phyloP scores from a whole-genome alignment of 2,888 invertebrate genomes.

The Dryocosmus kuriphilus region DNA sequence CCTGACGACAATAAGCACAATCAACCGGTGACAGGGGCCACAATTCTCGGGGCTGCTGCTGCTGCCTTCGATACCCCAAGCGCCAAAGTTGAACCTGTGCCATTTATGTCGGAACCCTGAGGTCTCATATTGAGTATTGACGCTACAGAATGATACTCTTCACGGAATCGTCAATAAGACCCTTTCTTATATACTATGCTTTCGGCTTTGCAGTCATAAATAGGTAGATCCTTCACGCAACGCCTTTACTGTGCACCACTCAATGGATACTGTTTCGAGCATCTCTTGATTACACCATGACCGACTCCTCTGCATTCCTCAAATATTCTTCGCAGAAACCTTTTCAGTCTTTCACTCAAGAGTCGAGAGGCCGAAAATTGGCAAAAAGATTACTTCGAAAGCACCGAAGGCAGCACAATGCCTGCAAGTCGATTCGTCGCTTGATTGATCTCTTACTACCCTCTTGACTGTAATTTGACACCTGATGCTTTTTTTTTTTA shows the following conservation, averaged over 20 bases:
- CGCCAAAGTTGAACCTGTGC: conserved; percentile 46
- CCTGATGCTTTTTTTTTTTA: not conserved
- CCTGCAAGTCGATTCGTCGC: conserved; percentile 6
- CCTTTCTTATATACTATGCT: conserved; percentile 47
- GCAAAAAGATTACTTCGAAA: conserved; percentile 23
- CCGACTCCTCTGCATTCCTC: conserved; percentile 20
- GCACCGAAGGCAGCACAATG: conserved; percentile 19
- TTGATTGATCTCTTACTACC: conserved; percentile 9
- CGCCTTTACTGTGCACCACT: conserved; percentile 36
- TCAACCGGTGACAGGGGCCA: conserved; percentile 69
- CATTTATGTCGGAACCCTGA: conserved; percentile 43
- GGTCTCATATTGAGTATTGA: conserved; percentile 30
- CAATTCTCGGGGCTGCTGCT: conserved; percentile 63
- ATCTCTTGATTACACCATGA: conserved; percentile 29
- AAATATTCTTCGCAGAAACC: conserved; percentile 22
- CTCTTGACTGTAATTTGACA: conserved; percentile 5
- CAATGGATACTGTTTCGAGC: conserved; percentile 21
- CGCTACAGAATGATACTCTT: conserved; percentile 53
- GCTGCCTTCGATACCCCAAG: conserved; percentile 55
- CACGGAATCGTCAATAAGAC: conserved; percentile 55
- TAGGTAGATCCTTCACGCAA: conserved; percentile 32
- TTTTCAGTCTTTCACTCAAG: conserved; percentile 31
- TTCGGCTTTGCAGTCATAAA: conserved; percentile 8
- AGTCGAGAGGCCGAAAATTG: conserved; percentile 25
- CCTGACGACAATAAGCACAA: conserved; percentile 67